Conservation (phyloP, 2,113 vertebrate genomes). For the Panthera leo region DNA sequence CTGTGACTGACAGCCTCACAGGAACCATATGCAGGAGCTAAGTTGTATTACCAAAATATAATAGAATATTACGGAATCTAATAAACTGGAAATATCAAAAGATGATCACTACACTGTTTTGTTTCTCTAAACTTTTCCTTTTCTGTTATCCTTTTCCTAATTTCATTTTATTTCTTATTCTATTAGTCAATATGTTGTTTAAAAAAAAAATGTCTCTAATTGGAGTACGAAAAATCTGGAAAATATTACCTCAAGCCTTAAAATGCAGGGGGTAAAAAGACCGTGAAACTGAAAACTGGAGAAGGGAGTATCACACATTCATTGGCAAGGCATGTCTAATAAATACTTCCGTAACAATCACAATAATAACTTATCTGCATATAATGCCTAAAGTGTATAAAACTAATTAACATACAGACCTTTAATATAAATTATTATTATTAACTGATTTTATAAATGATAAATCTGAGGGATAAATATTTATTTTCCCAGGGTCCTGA, state of each 20-base stretch:
- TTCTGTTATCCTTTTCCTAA: background rate
- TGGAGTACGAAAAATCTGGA: conserved; percentile 45
- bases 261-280: background rate
- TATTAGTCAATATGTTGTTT: conserved; percentile 17
- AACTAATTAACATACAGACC: background rate
- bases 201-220: background rate
- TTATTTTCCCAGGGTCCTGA: background rate
- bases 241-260: conserved; percentile 18
- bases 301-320: background rate
- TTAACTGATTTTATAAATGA: background rate
- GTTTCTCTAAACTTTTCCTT: background rate
- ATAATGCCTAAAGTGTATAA: too few relatives aligned
- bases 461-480: background rate
- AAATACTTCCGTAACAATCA: background rate
- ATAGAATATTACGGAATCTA: background rate
- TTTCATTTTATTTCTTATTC: background rate
- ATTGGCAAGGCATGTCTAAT: background rate
- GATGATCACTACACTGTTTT: background rate
- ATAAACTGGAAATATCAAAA: background rate
- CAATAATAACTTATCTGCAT: background rate
- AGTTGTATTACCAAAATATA: background rate
- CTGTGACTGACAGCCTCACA: background rate
- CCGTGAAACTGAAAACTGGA: background rate
- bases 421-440: background rate
- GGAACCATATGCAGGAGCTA: too few relatives aligned